These are phyloP conservation scores for Acholoe squamosa DNA, from an alignment of 2,888 invertebrate genomes.

Conservation along the genomic window DNA sequence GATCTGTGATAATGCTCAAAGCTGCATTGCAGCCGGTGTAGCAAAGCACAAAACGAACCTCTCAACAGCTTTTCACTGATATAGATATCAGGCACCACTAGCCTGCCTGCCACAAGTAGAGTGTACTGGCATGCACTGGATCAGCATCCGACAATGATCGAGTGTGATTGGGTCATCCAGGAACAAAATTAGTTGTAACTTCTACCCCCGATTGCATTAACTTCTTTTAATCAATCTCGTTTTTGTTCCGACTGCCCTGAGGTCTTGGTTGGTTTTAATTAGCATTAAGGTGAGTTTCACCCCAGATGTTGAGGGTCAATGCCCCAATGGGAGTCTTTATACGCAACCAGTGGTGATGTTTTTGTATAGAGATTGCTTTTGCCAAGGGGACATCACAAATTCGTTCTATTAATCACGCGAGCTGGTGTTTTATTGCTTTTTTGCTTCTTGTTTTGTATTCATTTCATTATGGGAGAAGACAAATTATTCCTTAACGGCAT, in stretches of 20 bases:
- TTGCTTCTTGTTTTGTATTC: conserved; percentile 30
- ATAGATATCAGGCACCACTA: no score
- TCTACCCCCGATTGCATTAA: not conserved
- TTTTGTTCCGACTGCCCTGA: not conserved
- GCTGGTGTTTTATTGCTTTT: no score
- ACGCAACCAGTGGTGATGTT: not conserved
- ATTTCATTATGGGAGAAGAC: conserved; percentile 21
- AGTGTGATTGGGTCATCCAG: not conserved
- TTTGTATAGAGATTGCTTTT: not conserved
- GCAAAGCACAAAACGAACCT: no score
- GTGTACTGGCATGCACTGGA: no score
- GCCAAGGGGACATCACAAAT: not conserved
- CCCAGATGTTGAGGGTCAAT: not conserved
- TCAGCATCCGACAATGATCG: not conserved
- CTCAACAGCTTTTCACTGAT: no score
- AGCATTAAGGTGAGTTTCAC: not conserved
- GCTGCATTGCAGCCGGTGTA: no score
- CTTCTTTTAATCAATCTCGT: not conserved
- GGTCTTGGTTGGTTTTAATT: not conserved
- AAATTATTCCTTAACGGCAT: not conserved
- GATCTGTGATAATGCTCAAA: no score
- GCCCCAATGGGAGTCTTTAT: not conserved
- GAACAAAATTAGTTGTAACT: not conserved
- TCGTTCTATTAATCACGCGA: not conserved
- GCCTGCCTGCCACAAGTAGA: no score